A percentile compares a stretch with the other conserved stretches of the same genome.
Conservation (phyloP, 2,797 vertebrate genomes). For the Coreius guichenoti region DNA sequence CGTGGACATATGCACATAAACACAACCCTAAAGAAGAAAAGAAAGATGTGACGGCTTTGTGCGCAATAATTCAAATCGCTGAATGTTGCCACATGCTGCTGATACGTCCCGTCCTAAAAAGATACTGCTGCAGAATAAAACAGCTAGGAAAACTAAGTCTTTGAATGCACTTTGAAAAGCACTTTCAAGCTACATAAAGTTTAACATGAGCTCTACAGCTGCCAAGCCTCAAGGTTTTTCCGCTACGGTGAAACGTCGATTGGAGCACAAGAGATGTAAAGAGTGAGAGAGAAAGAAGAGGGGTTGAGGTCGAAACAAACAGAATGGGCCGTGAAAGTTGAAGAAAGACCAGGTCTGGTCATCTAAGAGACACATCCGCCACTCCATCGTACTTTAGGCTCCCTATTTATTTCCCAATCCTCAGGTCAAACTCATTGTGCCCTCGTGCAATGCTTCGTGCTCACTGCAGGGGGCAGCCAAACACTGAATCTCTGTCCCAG, state of each 20-base stretch:
- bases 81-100: conserved; percentile 34
- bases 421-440: conserved; percentile 9
- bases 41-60: neutral
- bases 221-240: conserved; percentile 83
- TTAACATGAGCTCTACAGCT: conserved; percentile 85
- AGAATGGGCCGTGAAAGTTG: neutral
- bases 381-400: neutral
- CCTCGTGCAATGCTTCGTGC: conserved; percentile 23
- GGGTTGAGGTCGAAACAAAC: neutral
- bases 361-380: neutral
- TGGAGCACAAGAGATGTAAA: conserved; percentile 71
- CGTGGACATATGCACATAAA: neutral
- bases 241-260: conserved; percentile 77
- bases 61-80: conserved; percentile 47
- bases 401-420: neutral
- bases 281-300: neutral
- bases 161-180: conserved; percentile 78
- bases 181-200: conserved; percentile 89
- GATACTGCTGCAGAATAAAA: conserved; percentile 72
- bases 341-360: neutral
- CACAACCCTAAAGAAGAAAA: neutral
- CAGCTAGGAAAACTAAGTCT: conserved; percentile 79
- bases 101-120: conserved; percentile 52
- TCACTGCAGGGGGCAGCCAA: conserved; percentile 55
- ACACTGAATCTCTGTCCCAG: conserved; percentile 32